phyloP scores from a whole-genome alignment of 1,140 invertebrate species.

The Araneus ventricosus region DNA sequence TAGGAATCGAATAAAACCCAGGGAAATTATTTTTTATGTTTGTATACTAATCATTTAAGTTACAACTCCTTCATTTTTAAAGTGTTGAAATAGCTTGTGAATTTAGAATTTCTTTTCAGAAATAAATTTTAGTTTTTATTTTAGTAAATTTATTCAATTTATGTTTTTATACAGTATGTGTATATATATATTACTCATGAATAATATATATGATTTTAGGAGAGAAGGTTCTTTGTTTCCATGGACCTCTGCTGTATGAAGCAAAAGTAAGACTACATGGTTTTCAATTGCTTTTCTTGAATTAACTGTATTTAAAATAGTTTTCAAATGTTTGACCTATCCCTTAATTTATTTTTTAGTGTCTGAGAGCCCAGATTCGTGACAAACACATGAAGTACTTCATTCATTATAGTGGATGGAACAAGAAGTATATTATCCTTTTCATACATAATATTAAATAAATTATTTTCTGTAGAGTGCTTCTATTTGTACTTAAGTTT shows the following conservation, averaged over 20 bases:
- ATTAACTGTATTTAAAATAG: not conserved
- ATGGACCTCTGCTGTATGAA: conserved; percentile 96
- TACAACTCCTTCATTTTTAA: no score
- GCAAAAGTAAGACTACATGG: conserved; percentile 85
- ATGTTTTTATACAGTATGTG: no score
- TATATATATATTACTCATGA: not conserved
- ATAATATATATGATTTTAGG: conserved; percentile 20
- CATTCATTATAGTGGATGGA: conserved; percentile 98
- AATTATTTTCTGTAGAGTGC: no score
- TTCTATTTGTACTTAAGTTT: no score
- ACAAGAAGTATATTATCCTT: conserved; percentile 90
- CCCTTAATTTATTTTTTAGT: conserved; percentile 80
- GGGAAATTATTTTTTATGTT: no score
- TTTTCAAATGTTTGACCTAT: conserved; percentile 2
- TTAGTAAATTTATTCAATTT: not conserved
- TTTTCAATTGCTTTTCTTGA: not conserved
- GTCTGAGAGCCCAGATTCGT: conserved; percentile 90
- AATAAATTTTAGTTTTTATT: not conserved
- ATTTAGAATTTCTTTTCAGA: not conserved
- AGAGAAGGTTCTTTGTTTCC: conserved; percentile 97
- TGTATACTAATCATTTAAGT: no score
- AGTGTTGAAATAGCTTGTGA: not conserved
- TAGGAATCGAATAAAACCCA: no score
- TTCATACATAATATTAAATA: conserved; percentile 79
- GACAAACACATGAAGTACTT: conserved; percentile 94